Conservation (phyloP, 2,888 invertebrate genomes). For the Syrista parreyssii region DNA sequence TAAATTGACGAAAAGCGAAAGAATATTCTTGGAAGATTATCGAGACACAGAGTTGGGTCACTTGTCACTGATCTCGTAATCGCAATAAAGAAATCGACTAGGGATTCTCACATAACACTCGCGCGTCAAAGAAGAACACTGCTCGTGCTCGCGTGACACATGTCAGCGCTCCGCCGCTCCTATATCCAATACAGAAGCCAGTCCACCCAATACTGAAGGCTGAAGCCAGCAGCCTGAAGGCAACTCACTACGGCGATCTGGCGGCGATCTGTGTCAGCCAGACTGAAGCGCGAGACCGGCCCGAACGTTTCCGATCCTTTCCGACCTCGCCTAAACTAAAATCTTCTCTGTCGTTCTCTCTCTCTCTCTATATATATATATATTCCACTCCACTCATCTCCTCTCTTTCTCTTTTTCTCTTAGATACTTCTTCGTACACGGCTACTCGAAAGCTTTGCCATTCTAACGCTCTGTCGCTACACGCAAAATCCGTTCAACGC, state of each 20-base stretch:
- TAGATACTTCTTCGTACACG: not conserved
- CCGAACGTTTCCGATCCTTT: constrained; percentile 26
- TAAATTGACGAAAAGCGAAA: not conserved
- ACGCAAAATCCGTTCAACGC: not conserved
- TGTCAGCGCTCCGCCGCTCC: constrained; percentile 40
- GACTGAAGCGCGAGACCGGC: constrained; percentile 7
- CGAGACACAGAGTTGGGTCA: not conserved
- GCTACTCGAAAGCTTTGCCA: not conserved
- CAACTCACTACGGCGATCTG: constrained; percentile 15
- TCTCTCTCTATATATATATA: not conserved
- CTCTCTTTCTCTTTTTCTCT: not conserved
- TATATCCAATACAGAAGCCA: constrained; percentile 37
- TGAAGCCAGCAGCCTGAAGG: constrained; percentile 13
- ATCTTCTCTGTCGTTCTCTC: not conserved
- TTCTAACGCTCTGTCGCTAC: not conserved
- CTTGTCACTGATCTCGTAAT: not conserved
- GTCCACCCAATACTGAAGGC: constrained; percentile 45
- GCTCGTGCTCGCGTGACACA: constrained; percentile 43
- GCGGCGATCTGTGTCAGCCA: not conserved
- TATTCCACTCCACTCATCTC: not conserved
- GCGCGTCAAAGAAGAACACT: constrained; percentile 21
- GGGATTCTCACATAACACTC: constrained; percentile 1
- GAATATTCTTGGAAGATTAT: not conserved
- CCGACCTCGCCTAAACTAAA: constrained; percentile 5
- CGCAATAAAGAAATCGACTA: constrained; percentile 30